A percentile compares a stretch with the other conserved stretches of the same genome.
These are phyloP conservation scores for Ips typographus DNA, from an alignment of 1,140 invertebrate genomes.

Conservation along the genomic window DNA sequence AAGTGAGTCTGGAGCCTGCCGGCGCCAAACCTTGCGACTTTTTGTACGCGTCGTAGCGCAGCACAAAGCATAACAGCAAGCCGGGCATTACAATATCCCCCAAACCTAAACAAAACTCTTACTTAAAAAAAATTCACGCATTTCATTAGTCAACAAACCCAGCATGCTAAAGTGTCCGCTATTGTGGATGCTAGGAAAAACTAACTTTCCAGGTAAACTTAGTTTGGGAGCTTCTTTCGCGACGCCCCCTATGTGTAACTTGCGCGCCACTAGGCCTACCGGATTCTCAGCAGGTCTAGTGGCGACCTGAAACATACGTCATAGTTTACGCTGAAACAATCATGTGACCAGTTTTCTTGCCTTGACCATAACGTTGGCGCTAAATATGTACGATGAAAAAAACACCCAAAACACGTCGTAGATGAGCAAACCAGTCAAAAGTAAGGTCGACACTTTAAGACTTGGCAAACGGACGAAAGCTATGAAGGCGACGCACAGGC, in stretches of 20 bases:
- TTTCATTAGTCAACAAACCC: constrained; percentile 52
- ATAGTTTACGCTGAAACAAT: not conserved
- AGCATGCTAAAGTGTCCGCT: constrained; percentile 96
- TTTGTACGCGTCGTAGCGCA: constrained; percentile 96
- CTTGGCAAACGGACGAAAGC: constrained; percentile 94
- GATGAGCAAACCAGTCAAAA: constrained; percentile 90
- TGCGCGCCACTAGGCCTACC: constrained; percentile 88
- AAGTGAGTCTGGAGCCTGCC: constrained; percentile 61
- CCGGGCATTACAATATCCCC: constrained; percentile 99
- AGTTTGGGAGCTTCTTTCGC: constrained; percentile 90
- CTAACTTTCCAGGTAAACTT: constrained; percentile 93
- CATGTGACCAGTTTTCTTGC: constrained; percentile 51
- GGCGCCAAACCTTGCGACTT: constrained; percentile 63
- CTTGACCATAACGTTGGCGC: constrained; percentile 98
- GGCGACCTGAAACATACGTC: constrained; percentile 61
- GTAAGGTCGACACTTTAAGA: constrained; percentile 92
- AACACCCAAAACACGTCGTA: constrained; percentile 99
- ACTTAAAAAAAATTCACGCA: not conserved
- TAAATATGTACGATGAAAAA: constrained; percentile 98
- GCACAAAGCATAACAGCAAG: constrained; percentile 90
- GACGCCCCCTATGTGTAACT: constrained; percentile 84
- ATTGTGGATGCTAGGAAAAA: constrained; percentile 96
- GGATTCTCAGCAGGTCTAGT: constrained; percentile 94
- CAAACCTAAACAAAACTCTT: constrained; percentile 60
- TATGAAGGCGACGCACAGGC: constrained; percentile 95